Evolutionary conservation across 2,888 invertebrate species (phyloP), one percentile per base, ranked within the genome.

Genomic region (Gerris lacustris): DNA sequence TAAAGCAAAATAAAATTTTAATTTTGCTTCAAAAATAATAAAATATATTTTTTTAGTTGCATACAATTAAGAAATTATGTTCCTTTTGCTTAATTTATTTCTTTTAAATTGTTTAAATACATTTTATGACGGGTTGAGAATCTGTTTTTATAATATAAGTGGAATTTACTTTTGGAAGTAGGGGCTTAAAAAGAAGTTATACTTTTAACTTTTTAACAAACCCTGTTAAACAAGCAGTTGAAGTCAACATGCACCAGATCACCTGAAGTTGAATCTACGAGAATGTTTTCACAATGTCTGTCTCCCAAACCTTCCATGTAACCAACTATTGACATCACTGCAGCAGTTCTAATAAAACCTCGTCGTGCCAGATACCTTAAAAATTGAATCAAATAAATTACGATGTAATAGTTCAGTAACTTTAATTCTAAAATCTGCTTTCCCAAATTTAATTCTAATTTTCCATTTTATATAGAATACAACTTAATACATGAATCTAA

Each of bases 161-260:
- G 31, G 31, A 31, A 31, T 31, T 31, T 31, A 31, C 4, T 31
- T 31, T 31, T 31, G 31, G 31, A 2, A 31, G 31, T 31, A 31
- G 1, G 31, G 31, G 31, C 31, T 31, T 31, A 31, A 31, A 31
- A 31, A 31, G 31, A 31, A 31, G 31, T 31, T 31, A 31, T 31
- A 31, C 1, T 31, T 1, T 4, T 31, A 31, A 31, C 2, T 31
- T 31, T 31, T 31, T 31, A 31, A 31, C 31, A 31, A 73, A 76
- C 76, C 68, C 72, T 91, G 81, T 99, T 97, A 81, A 99, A 99
- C 17, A 99, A 83, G 79, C 96, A 96, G 81, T 96, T 98, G 81
- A 97, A 98, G 81, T 99, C 99, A 0, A 99, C 98, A 80, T 99
- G 99, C 0, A 99, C 91, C 0, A 90, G 87, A 79, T 98, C 96